Base-by-base conservation (phyloP, 37 sponge, comb jelly and placozoan genomes). In the Trichoplax adhaerens region DNA sequence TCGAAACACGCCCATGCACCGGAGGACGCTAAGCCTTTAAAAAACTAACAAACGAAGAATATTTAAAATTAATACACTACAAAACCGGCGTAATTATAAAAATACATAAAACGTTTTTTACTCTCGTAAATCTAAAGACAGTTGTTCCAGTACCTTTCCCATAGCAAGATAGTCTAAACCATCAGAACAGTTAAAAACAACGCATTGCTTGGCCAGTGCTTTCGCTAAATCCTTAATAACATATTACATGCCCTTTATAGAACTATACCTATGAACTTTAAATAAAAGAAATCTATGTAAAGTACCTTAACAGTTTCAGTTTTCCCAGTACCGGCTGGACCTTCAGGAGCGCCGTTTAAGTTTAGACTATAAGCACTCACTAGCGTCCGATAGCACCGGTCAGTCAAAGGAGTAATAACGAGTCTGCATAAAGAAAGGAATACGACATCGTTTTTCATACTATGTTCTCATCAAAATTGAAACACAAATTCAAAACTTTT, bases 161-260 rank as follows among this genome's bases (percentile, higher is more conserved):
- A 98, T 98, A 73, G 99, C 99, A 54, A 98, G 78, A 78, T 98
- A 98, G 76, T 98, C 99, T 78, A 98, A 75, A 3, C 99, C 99
- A 81, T 98, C 99, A 57, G 99, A 98, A 59, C 99, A 98, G 85
- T 98, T 98, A 81, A 98, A 98, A 58, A 98, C 99, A 3, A 98
- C 99, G 80, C 99, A 98, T 79, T 91, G 99, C 4, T 83, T 79
- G 54, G 94, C 89, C 51, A 94, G 68, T 5, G 94, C 94, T 56
- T 94, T 94, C 52, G 94, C 94, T 58, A 94, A 68, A 75, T 94
- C 94, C 68, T n/a, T 51, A 2, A 29, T 29, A 29, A 29, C 29
- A 29, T 29, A 29, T 60, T 12, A 60, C 62, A 60, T 0, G 62
- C 10, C 62, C 8, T 8, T 12, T 12, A 8, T 8, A 60, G 62